Evolutionary conservation across 1,140 invertebrate genomes (phyloP).

Genomic region (Bacillus rossius): DNA sequence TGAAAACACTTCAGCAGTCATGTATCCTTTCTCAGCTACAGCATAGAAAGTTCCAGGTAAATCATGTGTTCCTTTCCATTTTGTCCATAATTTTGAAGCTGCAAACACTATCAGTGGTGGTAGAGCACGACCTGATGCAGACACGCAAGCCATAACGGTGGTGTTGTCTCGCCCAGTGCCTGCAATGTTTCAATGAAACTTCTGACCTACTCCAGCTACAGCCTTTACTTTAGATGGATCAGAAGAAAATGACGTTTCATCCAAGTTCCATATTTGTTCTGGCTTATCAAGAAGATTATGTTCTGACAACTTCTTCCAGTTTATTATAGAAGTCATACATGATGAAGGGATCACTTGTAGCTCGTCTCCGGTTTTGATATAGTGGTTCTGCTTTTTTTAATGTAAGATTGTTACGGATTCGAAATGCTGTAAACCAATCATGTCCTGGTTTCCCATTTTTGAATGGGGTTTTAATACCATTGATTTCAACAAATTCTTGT

Average conservation of each 20-base stretch:
- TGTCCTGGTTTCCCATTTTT: conserved; percentile 2
- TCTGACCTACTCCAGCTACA: conserved; percentile 11
- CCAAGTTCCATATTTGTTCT: conserved; percentile 17
- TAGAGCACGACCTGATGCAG: conserved; percentile 9
- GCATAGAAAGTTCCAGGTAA: conserved; percentile 15
- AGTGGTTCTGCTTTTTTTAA: conserved; percentile 7
- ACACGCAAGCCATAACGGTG: conserved; percentile 13
- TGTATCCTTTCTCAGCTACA: conserved; percentile 13
- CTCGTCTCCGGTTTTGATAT: not conserved
- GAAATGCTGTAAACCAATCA: conserved; percentile 6
- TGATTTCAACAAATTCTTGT: conserved; percentile 8
- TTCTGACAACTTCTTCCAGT: not conserved
- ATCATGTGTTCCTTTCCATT: conserved; percentile 2
- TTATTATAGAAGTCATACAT: conserved; percentile 20
- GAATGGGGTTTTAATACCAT: conserved; percentile 1
- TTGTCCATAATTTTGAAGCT: no score
- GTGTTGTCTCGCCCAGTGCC: conserved; percentile 12
- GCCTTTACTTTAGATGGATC: conserved; percentile 10
- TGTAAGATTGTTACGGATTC: not conserved
- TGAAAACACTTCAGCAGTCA: conserved; percentile 12
- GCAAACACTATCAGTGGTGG: not conserved
- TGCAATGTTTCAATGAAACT: conserved; percentile 9
- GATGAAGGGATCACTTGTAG: conserved; percentile 20
- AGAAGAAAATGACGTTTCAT: conserved; percentile 15
- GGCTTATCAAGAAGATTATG: conserved; percentile 19